phyloP scores from a whole-genome alignment of 2,113 vertebrate species.

The Suricata suricatta region DNA sequence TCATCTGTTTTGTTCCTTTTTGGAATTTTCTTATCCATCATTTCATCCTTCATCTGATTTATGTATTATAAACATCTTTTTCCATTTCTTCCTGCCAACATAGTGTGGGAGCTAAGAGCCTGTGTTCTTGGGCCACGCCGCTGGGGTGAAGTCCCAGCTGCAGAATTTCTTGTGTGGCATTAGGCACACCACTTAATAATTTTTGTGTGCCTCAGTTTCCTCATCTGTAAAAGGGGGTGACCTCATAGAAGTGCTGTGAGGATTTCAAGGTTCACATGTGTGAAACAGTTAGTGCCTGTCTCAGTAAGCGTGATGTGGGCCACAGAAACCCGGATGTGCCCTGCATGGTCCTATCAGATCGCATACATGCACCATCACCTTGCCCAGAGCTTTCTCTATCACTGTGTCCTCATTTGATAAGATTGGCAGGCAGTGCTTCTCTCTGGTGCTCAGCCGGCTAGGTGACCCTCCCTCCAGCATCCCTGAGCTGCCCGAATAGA shows the following conservation, averaged over 20 bases:
- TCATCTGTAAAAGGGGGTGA: not conserved
- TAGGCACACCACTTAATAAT: not conserved
- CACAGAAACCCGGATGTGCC: not conserved
- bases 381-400: not conserved
- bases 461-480: not conserved
- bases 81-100: not conserved
- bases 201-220: not conserved
- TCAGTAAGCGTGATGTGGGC: rapidly evolving
- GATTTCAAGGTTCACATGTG: too few species aligned
- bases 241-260: not conserved
- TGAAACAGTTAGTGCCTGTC: not conserved
- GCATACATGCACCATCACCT: rapidly evolving
- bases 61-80: not conserved
- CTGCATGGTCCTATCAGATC: rapidly evolving
- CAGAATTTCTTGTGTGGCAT: not conserved
- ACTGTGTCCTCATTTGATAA: not conserved
- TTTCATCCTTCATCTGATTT: not conserved
- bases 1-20: not conserved
- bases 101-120: not conserved
- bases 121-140: not conserved
- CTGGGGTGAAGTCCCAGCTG: not conserved
- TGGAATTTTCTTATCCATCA: not conserved
- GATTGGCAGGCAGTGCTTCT: not conserved
- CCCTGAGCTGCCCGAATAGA: slow-evolving; percentile 17
- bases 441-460: not conserved